Evolutionary conservation across 2,113 vertebrate genomes (phyloP).

Genomic region (Sturnira hondurensis): DNA sequence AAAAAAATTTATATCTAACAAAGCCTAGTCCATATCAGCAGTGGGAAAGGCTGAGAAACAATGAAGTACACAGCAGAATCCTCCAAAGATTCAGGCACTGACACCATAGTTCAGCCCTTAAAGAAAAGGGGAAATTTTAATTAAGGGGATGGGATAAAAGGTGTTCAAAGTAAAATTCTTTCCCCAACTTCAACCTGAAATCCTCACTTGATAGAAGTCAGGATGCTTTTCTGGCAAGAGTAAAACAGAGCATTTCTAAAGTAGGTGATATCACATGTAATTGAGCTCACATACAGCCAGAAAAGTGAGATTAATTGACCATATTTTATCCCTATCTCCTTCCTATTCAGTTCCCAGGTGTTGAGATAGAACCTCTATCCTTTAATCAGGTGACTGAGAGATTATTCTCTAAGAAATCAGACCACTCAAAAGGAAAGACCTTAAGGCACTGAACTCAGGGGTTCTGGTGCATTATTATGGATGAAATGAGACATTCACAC

Average conservation of each 20-base stretch:
- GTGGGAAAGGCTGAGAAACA: background rate
- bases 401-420: background rate
- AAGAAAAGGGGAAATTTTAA: background rate
- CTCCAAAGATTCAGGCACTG: background rate
- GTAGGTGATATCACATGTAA: background rate
- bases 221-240: background rate
- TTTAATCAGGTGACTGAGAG: background rate
- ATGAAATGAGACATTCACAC: too few relatives aligned
- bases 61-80: background rate
- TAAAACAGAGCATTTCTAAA: background rate
- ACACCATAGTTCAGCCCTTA: background rate
- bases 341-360: background rate
- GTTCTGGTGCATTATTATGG: too few relatives aligned
- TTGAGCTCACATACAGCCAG: background rate
- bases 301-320: background rate
- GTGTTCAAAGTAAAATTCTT: background rate
- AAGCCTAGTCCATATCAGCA: background rate
- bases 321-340: background rate
- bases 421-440: background rate
- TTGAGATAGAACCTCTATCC: background rate
- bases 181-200: background rate
- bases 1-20: background rate
- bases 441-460: background rate
- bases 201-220: background rate
- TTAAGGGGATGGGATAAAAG: background rate